A percentile compares a stretch with the other conserved stretches of the same genome.
phyloP scores from a whole-genome alignment of 2,888 invertebrate species.

The Zele albiditarsus region DNA sequence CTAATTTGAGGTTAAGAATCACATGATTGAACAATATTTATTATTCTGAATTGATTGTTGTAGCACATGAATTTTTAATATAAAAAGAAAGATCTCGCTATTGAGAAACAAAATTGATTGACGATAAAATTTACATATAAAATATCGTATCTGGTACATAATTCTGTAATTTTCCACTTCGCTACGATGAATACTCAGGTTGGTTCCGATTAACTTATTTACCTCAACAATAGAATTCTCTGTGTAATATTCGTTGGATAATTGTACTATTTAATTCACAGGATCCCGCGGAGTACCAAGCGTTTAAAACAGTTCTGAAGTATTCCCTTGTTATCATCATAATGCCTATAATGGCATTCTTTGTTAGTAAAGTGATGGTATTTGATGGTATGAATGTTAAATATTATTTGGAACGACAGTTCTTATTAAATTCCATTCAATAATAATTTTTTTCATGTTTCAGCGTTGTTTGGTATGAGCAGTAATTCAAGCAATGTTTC shows the following conservation, averaged over 20 bases:
- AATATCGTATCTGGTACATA: too few relatives aligned
- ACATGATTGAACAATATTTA: too few relatives aligned
- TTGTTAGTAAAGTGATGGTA: conserved; percentile 79
- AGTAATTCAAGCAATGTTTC: conserved; percentile 82
- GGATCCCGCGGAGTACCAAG: conserved; percentile 81
- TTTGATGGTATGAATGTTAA: conserved; percentile 78
- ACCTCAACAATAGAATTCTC: neutral
- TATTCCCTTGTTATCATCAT: conserved; percentile 85
- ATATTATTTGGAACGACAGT: neutral
- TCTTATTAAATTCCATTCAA: neutral
- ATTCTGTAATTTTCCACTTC: too few relatives aligned
- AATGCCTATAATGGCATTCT: conserved; percentile 84
- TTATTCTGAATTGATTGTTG: too few relatives aligned
- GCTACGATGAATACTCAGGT: conserved; percentile 3
- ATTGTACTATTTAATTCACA: conserved; percentile 66
- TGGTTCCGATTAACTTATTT: neutral
- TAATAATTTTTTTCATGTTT: conserved; percentile 43
- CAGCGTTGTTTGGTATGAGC: conserved; percentile 74
- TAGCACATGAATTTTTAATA: too few relatives aligned
- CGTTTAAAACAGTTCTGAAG: conserved; percentile 84
- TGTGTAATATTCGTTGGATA: neutral
- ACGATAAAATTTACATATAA: too few relatives aligned
- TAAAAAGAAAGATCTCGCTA: too few relatives aligned
- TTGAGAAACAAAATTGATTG: too few relatives aligned
- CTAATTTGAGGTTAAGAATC: too few relatives aligned